Evolutionary conservation across 2,113 vertebrate genomes (phyloP), one percentile per base, ranked within the genome.

Genomic region (Corvus hawaiiensis): DNA sequence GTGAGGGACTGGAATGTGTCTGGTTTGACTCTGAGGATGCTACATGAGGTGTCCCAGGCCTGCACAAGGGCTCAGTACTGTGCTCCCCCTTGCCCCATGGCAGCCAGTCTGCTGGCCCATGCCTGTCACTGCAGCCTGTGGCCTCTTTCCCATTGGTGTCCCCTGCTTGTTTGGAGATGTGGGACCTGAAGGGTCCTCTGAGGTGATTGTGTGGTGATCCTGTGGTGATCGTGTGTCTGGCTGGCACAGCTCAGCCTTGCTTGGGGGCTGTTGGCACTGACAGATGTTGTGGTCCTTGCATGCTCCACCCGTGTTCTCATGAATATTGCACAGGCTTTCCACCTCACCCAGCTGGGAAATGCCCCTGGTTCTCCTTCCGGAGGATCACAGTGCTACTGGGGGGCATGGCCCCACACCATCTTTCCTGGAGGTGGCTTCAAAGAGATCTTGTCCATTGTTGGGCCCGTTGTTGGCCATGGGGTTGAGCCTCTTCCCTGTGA

Each of bases 291-390:
- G 30, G 32, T 59, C 56, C n/a, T 84, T 64, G 51, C 12, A 3
- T 24, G 14, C 7, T 55, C 54, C 23, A 28, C 11, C 15, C 7
- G 1, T 4, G 27, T 59, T 73, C 67, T 76, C 18, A 5, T 30
- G 49, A 41, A 35, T 0, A 0, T 18, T 30, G 64, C 0, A 0
- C 1, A 1, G 49, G 20, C 39, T 91, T 91, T 39, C 59, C 49
- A 56, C 19, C 35, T 39, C 15, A 48, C 35, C 52, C 66, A 76
- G 19, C 30, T 44, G 54, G 62, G 63, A 82, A 79, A 21, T 1
- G 3, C 55, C 20, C 24, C 61, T 22, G 51, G 22, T 68, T 74
- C 75, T 94, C 46, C 35, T 51, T 58, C 32, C 26, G 22, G 69
- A 82, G 82, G 22, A 27, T 11, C 1, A 0, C n/a, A 44, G 68